phyloP scores from a whole-genome alignment of 2,888 invertebrate species.

The Agrochola litura region DNA sequence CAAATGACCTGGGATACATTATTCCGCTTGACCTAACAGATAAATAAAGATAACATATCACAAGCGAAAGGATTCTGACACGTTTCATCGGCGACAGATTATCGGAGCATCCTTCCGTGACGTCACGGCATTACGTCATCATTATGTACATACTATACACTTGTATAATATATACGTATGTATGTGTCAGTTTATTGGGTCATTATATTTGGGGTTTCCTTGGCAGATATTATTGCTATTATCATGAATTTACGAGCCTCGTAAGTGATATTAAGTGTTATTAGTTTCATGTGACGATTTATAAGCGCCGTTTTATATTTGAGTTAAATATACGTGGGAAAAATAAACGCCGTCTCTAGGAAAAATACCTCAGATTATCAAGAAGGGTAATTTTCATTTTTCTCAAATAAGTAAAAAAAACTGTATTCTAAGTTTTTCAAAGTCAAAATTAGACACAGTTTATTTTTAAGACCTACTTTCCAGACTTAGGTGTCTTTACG shows the following conservation, averaged over 20 bases:
- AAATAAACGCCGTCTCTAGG: neutral
- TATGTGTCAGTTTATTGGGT: slow-evolving; percentile 34
- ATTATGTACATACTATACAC: slow-evolving; percentile 7
- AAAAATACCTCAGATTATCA: neutral
- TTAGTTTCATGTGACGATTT: slow-evolving; percentile 41
- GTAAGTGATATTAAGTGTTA: slow-evolving; percentile 56
- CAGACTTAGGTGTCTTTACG: slow-evolving; percentile 1
- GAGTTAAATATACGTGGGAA: neutral
- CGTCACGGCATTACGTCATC: slow-evolving; percentile 38
- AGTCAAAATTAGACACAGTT: slow-evolving; percentile 12
- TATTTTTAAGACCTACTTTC: slow-evolving; percentile 13
- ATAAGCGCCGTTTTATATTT: slow-evolving; percentile 5
- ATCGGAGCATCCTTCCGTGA: slow-evolving; percentile 27
- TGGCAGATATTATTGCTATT: slow-evolving; percentile 45
- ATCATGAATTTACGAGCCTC: slow-evolving; percentile 51
- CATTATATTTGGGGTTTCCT: slow-evolving; percentile 34
- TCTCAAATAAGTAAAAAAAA: neutral
- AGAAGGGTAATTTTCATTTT: neutral
- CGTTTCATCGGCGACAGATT: slow-evolving; percentile 27
- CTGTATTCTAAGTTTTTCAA: neutral
- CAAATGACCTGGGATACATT: neutral
- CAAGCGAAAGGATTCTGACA: slow-evolving; percentile 35
- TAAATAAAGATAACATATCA: slow-evolving; percentile 29
- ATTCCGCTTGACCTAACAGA: slow-evolving; percentile 13
- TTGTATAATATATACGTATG: neutral